Percentiles rank a stretch among this genome's conserved stretches.
phyloP scores from a whole-genome alignment of 2,888 invertebrate species.

The Danaus chrysippus region DNA sequence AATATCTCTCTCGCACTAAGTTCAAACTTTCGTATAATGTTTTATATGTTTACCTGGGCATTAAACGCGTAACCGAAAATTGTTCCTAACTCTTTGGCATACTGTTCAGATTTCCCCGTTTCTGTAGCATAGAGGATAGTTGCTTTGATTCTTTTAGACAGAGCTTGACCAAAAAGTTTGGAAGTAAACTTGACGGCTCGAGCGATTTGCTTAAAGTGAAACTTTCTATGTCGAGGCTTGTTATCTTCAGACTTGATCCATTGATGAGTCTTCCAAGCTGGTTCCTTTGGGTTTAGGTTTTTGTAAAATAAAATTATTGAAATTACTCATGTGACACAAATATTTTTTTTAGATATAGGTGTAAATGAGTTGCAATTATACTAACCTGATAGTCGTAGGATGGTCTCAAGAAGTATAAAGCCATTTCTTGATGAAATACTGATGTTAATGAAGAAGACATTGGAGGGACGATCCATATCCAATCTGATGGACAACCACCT shows the following conservation, averaged over 20 bases:
- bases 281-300: conserved; percentile 76
- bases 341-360: background rate
- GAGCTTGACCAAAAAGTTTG: conserved; percentile 94
- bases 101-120: conserved; percentile 96
- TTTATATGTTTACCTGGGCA: conserved; percentile 83
- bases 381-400: conserved; percentile 93
- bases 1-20: background rate
- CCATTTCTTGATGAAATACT: conserved; percentile 92
- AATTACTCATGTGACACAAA: background rate
- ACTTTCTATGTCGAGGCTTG: conserved; percentile 87
- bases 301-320: background rate
- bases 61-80: conserved; percentile 96
- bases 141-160: conserved; percentile 95
- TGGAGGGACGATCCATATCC: conserved; percentile 90
- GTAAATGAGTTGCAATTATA: background rate
- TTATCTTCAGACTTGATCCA: conserved; percentile 84
- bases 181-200: conserved; percentile 97
- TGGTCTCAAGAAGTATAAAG: conserved; percentile 91
- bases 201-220: conserved; percentile 97
- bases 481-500: conserved; percentile 91
- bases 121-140: conserved; percentile 96
- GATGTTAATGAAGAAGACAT: conserved; percentile 86
- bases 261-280: conserved; percentile 93
- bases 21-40: background rate
- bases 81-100: conserved; percentile 92